Conservation (phyloP, 2,797 vertebrate genomes). For the Strix occidentalis region DNA sequence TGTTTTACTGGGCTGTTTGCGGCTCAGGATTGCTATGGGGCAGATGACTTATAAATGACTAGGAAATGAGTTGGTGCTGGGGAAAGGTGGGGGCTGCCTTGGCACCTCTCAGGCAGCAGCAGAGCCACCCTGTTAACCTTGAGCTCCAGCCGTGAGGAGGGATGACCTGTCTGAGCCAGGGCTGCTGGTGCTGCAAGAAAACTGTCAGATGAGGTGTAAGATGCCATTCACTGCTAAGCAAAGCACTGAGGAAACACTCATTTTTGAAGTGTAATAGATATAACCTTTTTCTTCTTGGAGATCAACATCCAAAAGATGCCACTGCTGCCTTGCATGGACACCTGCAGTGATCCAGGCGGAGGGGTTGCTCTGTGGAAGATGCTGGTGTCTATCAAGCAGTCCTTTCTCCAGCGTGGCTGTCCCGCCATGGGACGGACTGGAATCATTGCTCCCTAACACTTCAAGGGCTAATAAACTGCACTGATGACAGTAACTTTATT, state of each 20-base stretch:
- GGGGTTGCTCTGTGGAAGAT: not conserved
- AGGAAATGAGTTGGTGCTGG: not conserved
- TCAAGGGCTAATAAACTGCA: not conserved
- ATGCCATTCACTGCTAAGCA: not conserved
- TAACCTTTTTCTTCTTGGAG: not conserved
- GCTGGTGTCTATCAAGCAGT: not conserved
- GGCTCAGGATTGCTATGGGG: not conserved
- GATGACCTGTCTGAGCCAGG: not conserved
- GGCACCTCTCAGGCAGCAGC: not conserved
- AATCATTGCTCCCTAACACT: not conserved
- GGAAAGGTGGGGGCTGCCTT: not conserved
- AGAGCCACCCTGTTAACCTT: not conserved
- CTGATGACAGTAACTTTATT: not conserved
- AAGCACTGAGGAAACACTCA: not conserved
- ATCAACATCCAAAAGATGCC: not conserved
- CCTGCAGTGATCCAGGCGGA: not conserved
- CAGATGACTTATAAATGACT: not conserved
- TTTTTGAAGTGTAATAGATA: not conserved
- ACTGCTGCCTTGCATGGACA: rapidly evolving
- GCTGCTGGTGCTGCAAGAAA: not conserved
- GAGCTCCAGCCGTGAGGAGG: not conserved
- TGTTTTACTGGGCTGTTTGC: not conserved
- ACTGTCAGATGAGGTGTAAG: not conserved
- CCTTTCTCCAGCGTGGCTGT: not conserved
- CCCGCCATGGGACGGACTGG: not conserved